Evolutionary conservation across 2,888 invertebrate genomes (phyloP), one percentile per base, ranked within the genome.

Genomic region (Vanessa cardui): DNA sequence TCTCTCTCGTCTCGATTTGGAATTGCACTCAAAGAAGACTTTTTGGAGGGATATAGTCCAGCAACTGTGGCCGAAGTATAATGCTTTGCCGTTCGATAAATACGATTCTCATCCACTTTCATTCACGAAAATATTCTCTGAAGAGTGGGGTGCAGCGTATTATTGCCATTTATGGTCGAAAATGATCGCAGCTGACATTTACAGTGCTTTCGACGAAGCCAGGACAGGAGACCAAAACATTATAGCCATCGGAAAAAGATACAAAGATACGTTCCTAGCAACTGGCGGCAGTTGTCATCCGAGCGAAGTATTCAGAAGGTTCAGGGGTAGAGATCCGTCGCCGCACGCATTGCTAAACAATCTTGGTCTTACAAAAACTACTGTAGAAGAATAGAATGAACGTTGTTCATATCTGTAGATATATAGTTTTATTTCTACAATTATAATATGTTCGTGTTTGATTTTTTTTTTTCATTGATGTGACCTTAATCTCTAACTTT

Each of bases 301-400:
- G 0, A 95, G 94, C 71, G 97, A 98, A 90, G 95, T 98, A 7
- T 99, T 99, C 88, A 94, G 98, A 67, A 94, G 96, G 80, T 99
- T 99, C 88, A 94, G 98, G 72, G 99, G 99, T 0, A 94, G 99
- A 61, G 98, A 99, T 89, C 98, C 98, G 0, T 96, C 96, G 1
- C 95, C 96, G 0, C 96, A 96, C 80, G 97, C 98, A 0, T 87
- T 98, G 49, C 86, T 98, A 0, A 95, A 94, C 75, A 94, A 94
- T 69, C 89, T 95, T 58, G 94, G 95, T 49, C 83, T 95, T 71
- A 91, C 92, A 69, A 91, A 85, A 66, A 83, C 83, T 70, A 79
- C 81, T 31, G 68, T 81, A 69, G 87, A 89, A 69, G 85, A 90
- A 77, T 87, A 81, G 81, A 79, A 74, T 58, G 18, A 68, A 64